Conservation (phyloP, 2,888 invertebrate genomes). For the Amblyjoppa proteus region DNA sequence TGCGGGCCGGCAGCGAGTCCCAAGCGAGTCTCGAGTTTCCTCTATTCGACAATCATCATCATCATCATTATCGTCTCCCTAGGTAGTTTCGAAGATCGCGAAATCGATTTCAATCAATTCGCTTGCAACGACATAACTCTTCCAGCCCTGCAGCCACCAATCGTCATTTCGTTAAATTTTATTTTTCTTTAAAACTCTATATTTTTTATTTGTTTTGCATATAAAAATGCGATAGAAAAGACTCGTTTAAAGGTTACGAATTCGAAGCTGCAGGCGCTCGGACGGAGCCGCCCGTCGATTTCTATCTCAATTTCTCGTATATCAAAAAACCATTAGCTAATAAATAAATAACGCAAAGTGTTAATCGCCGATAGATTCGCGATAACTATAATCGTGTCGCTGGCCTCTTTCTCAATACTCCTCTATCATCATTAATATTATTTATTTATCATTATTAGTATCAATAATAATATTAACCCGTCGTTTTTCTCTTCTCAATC, state of each 20-base stretch:
- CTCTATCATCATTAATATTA: constrained; percentile 56
- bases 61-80: constrained; percentile 22
- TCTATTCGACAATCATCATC: constrained; percentile 7
- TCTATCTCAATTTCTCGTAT: constrained; percentile 58
- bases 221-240: constrained; percentile 17
- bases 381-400: constrained; percentile 69
- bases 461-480: constrained; percentile 2
- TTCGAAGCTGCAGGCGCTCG: constrained; percentile 14
- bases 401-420: constrained; percentile 51
- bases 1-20: constrained; percentile 42
- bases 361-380: constrained; percentile 74
- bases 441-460: constrained; percentile 30
- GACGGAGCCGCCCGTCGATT: constrained; percentile 1
- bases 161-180: background rate
- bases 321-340: constrained; percentile 72
- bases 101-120: constrained; percentile 21
- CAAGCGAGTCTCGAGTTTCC: constrained; percentile 61
- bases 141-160: background rate
- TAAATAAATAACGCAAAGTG: constrained; percentile 82
- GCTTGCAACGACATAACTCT: background rate
- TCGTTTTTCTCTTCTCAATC: constrained; percentile 17
- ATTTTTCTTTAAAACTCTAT: constrained; percentile 3
- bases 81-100: constrained; percentile 38
- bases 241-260: background rate
- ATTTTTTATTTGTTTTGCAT: background rate